These are phyloP conservation scores for Rynchops niger DNA, from an alignment of 2,113 vertebrate species.

Conservation along the genomic window DNA sequence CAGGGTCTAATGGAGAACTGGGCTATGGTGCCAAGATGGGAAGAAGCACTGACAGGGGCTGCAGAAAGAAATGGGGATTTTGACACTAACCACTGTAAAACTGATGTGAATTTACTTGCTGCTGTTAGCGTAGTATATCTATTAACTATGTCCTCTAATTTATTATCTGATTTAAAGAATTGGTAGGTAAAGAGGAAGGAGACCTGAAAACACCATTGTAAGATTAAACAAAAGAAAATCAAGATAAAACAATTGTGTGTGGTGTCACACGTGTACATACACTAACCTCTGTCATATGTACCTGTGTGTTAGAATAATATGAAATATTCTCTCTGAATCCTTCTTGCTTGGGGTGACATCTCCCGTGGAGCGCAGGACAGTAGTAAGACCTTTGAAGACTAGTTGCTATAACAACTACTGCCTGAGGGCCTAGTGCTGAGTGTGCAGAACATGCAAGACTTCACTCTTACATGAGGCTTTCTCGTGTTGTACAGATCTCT, in stretches of 20 bases:
- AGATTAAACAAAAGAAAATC: background rate
- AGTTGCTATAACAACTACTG: background rate
- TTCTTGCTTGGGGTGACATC: background rate
- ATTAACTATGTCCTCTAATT: background rate
- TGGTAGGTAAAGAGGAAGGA: background rate
- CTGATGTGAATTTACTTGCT: background rate
- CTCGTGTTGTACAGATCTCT: background rate
- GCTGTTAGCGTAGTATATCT: background rate
- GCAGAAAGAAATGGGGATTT: background rate
- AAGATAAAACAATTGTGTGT: background rate
- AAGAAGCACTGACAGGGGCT: background rate
- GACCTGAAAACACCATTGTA: background rate
- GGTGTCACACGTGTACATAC: rapidly evolving
- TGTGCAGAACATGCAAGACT: background rate
- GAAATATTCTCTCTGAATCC: background rate
- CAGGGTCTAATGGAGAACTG: background rate
- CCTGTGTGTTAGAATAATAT: background rate
- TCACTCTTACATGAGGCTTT: background rate
- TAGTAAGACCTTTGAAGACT: background rate
- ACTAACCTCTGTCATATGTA: background rate
- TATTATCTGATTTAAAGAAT: background rate
- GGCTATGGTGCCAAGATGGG: background rate
- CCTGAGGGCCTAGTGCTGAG: background rate
- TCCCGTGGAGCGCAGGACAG: background rate
- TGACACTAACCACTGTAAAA: background rate